A percentile compares a stretch with the other conserved stretches of the same genome.
phyloP scores from a whole-genome alignment of 2,888 invertebrate species.

The Pomacea canaliculata region DNA sequence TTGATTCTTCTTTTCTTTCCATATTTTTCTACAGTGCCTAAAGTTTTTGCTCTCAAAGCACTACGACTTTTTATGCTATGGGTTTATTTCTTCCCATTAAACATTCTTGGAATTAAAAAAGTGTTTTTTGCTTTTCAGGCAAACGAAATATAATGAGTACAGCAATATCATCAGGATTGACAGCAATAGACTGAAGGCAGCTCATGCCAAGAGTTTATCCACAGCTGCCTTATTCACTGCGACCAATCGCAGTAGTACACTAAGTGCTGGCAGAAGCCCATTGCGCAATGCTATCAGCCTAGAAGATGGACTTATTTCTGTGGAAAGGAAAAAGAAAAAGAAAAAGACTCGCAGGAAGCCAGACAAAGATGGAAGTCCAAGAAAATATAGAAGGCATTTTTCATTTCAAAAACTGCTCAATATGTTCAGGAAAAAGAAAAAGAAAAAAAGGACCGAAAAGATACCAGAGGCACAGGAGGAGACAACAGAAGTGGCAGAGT shows the following conservation, averaged over 20 bases:
- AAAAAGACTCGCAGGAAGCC: neutral
- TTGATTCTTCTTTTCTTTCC: too few relatives aligned
- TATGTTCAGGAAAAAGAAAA: constrained; percentile 12
- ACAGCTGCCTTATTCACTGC: neutral
- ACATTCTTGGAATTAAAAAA: too few relatives aligned
- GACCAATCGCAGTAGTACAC: neutral
- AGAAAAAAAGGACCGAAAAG: neutral
- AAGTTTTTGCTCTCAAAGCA: too few relatives aligned
- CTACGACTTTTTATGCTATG: too few relatives aligned
- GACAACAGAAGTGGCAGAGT: neutral
- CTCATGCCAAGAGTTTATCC: constrained; percentile 13
- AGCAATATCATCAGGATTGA: constrained; percentile 21
- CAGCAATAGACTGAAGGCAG: constrained; percentile 8
- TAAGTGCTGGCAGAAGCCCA: neutral
- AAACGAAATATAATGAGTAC: constrained; percentile 20
- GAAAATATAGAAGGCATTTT: constrained; percentile 8
- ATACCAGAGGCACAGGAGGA: neutral
- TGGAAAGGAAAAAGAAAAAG: neutral
- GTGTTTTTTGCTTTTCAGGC: neutral
- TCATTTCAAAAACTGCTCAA: constrained; percentile 2
- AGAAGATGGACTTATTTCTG: constrained; percentile 5
- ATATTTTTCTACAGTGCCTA: too few relatives aligned
- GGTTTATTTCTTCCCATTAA: too few relatives aligned
- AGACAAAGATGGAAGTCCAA: neutral
- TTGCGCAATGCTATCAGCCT: constrained; percentile 16